Evolutionary conservation across 2,797 vertebrate species (phyloP).

Genomic region (Limosa lapponica): DNA sequence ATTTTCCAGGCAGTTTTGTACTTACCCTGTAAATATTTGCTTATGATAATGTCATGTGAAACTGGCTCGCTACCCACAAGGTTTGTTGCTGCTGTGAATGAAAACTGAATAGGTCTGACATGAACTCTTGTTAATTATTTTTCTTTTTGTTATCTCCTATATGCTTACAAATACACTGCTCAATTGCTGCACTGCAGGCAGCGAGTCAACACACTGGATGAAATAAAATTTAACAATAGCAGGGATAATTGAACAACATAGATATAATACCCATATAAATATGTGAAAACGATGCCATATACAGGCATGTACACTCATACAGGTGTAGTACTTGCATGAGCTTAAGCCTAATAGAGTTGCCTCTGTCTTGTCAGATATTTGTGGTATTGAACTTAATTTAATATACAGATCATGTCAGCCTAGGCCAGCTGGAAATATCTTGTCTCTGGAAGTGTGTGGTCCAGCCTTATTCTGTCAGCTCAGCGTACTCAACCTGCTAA

Average conservation of each 20-base stretch:
- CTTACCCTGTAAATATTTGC: background rate
- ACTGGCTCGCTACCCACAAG: background rate
- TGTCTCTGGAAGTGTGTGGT: background rate
- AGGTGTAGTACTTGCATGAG: rapidly evolving
- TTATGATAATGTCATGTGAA: background rate
- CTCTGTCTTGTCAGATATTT: background rate
- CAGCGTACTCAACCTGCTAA: background rate
- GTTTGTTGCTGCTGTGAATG: background rate
- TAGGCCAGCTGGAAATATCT: background rate
- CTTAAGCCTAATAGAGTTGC: background rate
- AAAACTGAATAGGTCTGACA: background rate
- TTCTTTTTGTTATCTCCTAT: background rate
- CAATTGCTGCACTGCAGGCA: background rate
- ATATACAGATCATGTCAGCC: background rate
- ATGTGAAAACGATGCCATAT: background rate
- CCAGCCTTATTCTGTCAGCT: background rate
- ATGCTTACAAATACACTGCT: background rate
- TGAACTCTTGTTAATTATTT: background rate
- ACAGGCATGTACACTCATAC: background rate
- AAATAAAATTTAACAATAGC: background rate
- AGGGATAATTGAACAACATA: background rate
- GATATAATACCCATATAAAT: background rate
- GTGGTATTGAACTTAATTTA: background rate
- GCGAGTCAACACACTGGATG: rapidly evolving
- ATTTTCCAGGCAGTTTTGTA: background rate